These are phyloP conservation scores for Acanthosepion pharaonis DNA, from an alignment of 2,888 invertebrate species.

Conservation along the genomic window DNA sequence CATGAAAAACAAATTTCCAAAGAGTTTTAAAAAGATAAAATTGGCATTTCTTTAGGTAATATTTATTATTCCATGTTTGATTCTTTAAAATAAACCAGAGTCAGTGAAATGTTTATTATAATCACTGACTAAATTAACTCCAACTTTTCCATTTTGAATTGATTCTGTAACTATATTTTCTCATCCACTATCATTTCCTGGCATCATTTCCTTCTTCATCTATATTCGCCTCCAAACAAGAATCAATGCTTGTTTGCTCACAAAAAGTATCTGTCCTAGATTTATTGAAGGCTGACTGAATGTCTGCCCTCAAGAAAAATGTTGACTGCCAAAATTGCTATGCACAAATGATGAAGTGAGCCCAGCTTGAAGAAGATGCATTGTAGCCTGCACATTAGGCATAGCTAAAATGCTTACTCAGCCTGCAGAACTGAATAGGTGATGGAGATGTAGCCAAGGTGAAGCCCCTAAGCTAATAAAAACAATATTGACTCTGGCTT, in stretches of 20 bases:
- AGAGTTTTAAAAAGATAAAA: neutral
- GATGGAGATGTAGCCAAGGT: neutral
- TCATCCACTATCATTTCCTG: neutral
- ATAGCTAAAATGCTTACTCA: neutral
- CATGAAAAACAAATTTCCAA: neutral
- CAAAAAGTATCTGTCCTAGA: neutral
- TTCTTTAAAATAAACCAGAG: neutral
- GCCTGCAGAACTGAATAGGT: neutral
- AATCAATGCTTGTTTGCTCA: neutral
- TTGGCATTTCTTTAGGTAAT: neutral
- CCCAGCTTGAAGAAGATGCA: neutral
- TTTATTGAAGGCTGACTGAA: neutral
- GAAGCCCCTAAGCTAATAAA: constrained; percentile 13
- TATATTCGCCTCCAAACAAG: neutral
- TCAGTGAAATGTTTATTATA: neutral
- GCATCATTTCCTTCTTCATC: neutral
- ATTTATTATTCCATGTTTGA: neutral
- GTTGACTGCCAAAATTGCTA: neutral
- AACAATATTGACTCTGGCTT: neutral
- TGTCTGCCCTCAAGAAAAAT: neutral
- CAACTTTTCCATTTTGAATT: neutral
- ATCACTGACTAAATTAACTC: neutral
- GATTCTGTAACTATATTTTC: neutral
- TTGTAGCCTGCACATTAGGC: neutral
- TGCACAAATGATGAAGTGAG: neutral